These are phyloP conservation scores for Ectobius pallidus DNA, from an alignment of 2,888 invertebrate genomes.

Conservation along the genomic window DNA sequence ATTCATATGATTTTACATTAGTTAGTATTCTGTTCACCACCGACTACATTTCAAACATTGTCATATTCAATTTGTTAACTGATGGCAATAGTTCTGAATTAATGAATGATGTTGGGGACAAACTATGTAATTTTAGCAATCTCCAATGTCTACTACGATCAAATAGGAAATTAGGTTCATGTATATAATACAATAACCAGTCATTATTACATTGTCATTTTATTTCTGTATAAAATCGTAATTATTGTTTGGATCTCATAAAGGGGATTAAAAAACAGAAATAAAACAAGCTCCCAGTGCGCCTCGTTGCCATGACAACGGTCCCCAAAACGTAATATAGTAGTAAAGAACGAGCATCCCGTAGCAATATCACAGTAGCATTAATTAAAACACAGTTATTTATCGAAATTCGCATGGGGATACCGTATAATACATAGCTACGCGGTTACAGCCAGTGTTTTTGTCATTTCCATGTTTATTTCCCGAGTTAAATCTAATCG, in stretches of 20 bases:
- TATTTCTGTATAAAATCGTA: not conserved
- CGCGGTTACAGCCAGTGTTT: not conserved
- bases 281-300: conserved; percentile 8
- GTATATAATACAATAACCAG: not conserved
- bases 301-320: not conserved
- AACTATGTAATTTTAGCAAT: too few species aligned
- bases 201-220: not conserved
- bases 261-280: not conserved
- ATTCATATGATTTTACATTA: too few species aligned
- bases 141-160: too few species aligned
- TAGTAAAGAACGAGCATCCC: not conserved
- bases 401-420: not conserved
- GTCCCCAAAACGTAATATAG: not conserved
- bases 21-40: too few species aligned
- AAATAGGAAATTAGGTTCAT: not conserved
- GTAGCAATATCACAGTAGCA: not conserved
- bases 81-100: too few species aligned
- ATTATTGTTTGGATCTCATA: conserved; percentile 3
- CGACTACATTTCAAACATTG: too few species aligned
- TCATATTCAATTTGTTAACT: too few species aligned
- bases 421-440: not conserved
- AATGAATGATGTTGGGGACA: too few species aligned
- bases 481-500: not conserved
- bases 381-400: not conserved
- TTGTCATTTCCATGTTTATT: not conserved